phyloP scores from a whole-genome alignment of 2,888 invertebrate species.

The Caenorhabditis drosophilae region DNA sequence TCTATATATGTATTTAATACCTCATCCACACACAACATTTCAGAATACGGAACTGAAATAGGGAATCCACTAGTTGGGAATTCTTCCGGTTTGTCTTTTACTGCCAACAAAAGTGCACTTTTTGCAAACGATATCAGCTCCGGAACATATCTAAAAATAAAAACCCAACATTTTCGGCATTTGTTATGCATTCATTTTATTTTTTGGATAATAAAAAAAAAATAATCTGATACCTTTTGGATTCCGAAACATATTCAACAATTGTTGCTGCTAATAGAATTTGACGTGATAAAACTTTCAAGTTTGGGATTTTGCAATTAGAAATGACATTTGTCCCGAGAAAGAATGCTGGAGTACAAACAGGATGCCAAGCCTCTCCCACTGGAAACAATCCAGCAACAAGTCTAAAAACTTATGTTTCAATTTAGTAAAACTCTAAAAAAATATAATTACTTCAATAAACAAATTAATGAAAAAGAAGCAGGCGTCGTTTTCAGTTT shows the following conservation, averaged over 20 bases:
- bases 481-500: slow-evolving; percentile 21
- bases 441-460: slow-evolving; percentile 2
- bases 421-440: not conserved
- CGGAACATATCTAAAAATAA: slow-evolving; percentile 79
- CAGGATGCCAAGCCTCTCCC: slow-evolving; percentile 86
- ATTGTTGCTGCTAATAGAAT: slow-evolving; percentile 39
- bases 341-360: slow-evolving; percentile 83
- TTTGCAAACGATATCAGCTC: slow-evolving; percentile 81
- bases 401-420: slow-evolving; percentile 76
- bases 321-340: slow-evolving; percentile 78
- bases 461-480: slow-evolving; percentile 40
- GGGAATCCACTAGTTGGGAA: slow-evolving; percentile 52
- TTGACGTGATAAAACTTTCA: slow-evolving; percentile 24
- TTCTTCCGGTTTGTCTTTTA: slow-evolving; percentile 25
- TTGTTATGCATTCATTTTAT: too few relatives aligned
- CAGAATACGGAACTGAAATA: slow-evolving; percentile 47
- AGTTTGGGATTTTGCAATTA: slow-evolving; percentile 35
- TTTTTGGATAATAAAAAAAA: too few relatives aligned
- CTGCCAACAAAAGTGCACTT: slow-evolving; percentile 79
- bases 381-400: slow-evolving; percentile 83
- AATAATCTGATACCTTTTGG: too few relatives aligned
- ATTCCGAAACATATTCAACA: slow-evolving; percentile 47
- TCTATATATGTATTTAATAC: too few relatives aligned
- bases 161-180: too few relatives aligned
- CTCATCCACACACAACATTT: slow-evolving; percentile 52